These are phyloP conservation scores for Zaprionus bogoriensis DNA, from an alignment of 2,888 invertebrate species.

Conservation along the genomic window DNA sequence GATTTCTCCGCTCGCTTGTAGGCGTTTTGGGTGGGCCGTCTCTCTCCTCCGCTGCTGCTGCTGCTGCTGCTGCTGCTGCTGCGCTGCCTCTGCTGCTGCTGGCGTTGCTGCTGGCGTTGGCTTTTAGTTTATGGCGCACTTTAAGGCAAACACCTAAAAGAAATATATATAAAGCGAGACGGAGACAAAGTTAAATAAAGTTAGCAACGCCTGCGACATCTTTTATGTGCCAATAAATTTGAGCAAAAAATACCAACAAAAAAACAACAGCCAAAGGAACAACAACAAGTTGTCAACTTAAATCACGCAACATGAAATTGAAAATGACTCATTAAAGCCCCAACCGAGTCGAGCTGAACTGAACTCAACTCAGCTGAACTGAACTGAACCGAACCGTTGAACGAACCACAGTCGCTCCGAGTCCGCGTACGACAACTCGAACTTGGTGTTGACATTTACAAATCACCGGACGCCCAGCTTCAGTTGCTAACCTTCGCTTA, in stretches of 20 bases:
- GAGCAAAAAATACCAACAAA: conserved; percentile 54
- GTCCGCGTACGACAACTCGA: conserved; percentile 16
- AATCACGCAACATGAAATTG: conserved; percentile 74
- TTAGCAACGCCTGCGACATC: conserved; percentile 76
- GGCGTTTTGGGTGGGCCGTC: conserved; percentile 70
- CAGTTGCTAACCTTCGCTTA: conserved; percentile 63
- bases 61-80: conserved; percentile 30
- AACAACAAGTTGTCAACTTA: conserved; percentile 60
- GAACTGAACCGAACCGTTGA: conserved; percentile 16
- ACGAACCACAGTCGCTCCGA: not conserved
- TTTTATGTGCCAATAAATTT: conserved; percentile 75
- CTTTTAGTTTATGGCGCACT: conserved; percentile 74
- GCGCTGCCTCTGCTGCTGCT: conserved; percentile 39
- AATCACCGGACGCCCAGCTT: conserved; percentile 65
- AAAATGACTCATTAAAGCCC: conserved; percentile 69
- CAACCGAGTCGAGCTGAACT: not conserved
- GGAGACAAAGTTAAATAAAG: conserved; percentile 66
- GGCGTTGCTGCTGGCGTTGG: too few relatives aligned
- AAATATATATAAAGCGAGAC: conserved; percentile 7
- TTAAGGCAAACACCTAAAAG: conserved; percentile 77
- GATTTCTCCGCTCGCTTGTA: conserved; percentile 66
- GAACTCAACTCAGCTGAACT: not conserved
- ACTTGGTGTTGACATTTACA: conserved; percentile 76
- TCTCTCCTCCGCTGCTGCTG: conserved; percentile 36
- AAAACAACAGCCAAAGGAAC: conserved; percentile 21